Conservation (phyloP, 2,113 vertebrate genomes). For the Melospiza melodia region DNA sequence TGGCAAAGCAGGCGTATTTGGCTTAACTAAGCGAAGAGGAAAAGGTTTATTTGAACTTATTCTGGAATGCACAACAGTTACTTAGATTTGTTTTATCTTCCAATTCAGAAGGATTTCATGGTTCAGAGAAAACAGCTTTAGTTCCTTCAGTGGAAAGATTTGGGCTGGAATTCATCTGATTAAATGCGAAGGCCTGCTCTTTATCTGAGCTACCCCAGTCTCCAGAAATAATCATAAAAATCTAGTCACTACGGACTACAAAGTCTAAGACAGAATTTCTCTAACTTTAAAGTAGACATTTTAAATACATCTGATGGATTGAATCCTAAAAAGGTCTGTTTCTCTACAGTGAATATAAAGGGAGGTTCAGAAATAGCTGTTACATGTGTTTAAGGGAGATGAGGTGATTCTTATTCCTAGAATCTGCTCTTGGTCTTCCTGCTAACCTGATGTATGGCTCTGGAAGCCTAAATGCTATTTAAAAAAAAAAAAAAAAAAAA, state of each 20-base stretch:
- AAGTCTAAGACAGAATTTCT: neutral
- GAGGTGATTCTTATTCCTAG: neutral
- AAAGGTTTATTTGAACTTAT: slow-evolving; percentile 14
- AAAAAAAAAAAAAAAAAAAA: neutral
- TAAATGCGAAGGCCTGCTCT: neutral
- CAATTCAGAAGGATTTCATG: neutral
- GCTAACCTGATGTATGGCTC: neutral
- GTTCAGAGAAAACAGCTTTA: neutral
- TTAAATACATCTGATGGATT: neutral
- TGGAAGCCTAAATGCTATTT: neutral
- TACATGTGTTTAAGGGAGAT: neutral
- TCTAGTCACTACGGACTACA: neutral
- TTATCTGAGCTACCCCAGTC: neutral
- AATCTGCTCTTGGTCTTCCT: neutral
- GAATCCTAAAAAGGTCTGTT: neutral
- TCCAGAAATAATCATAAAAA: neutral
- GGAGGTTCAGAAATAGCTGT: neutral
- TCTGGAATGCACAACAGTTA: neutral
- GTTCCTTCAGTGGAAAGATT: neutral
- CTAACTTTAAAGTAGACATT: neutral
- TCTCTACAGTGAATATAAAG: neutral
- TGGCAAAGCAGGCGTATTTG: neutral
- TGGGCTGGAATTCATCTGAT: neutral
- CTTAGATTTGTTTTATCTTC: neutral
- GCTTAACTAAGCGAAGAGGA: neutral